Evolutionary conservation across 2,113 vertebrate genomes (phyloP), one percentile per base, ranked within the genome.

Genomic region (Sceloporus tristichus): DNA sequence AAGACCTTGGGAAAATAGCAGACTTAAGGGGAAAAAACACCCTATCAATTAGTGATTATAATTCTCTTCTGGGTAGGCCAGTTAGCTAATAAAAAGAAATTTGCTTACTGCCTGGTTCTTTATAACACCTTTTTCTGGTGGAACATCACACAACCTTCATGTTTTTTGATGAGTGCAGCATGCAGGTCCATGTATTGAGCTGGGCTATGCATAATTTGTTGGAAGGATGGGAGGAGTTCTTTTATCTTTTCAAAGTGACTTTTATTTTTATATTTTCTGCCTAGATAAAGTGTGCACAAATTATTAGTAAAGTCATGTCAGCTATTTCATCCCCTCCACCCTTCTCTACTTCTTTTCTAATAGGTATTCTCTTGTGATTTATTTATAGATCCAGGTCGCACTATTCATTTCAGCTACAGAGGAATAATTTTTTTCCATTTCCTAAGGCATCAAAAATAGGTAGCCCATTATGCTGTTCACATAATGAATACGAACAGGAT

Each of bases 401-500:
- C 59, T 82, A 85, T 90, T 88, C 81, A 29, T 79, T 93, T 92
- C 89, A 92, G 91, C 65, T 88, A n/a, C 80, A 9, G 62, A 68
- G 74, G 74, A 92, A 74, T 89, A 93, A 94, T 91, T 80, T 91
- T 91, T 71, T 81, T 82, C 65, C 27, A 14, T 83, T 78, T 59
- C 80, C 66, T n/a, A 86, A 62, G 73, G 38, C 62, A 27, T 86
- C 29, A 23, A 82, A 59, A 77, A 78, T 62, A 53, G 65, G 65
- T 83, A 73, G 40, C 48, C 29, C 14, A 40, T 62, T 62, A 40
- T 25, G 6, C 25, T 70, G 82, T 78, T 48, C 56, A 77, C 42
- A 66, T 83, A 25, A 42, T 90, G 81, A 77, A 78, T 84, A 91
- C 74, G 76, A 90, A 90, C 81, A 85, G 91, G 75, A 90, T 90